Conservation (phyloP, 1,140 invertebrate species). For the Sycobia sp. region DNA sequence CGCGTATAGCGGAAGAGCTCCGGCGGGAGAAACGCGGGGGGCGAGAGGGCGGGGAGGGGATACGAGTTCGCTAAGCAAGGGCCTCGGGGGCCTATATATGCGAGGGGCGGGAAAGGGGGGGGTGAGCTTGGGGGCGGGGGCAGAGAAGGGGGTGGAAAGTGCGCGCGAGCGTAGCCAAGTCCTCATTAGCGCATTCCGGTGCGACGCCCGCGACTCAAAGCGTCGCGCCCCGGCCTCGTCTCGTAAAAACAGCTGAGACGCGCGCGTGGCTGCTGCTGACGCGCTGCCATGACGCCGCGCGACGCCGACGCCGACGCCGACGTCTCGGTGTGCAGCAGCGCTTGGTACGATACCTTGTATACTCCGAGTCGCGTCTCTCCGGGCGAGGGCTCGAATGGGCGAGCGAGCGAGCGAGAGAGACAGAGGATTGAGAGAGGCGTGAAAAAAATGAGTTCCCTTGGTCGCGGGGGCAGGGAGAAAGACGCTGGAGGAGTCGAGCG, state of each 20-base stretch:
- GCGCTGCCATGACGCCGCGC: no score
- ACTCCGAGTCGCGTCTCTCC: no score
- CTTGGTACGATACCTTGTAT: no score
- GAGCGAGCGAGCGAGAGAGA: not conserved
- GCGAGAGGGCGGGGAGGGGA: no score
- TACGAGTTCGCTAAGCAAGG: no score
- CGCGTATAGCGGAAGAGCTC: no score
- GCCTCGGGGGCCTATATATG: no score
- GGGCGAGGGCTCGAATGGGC: constrained; percentile 7
- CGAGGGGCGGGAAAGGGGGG: no score
- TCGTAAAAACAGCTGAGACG: constrained; percentile 56
- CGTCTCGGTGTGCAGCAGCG: no score
- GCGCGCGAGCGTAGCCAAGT: constrained; percentile 59
- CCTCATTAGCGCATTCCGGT: constrained; percentile 63
- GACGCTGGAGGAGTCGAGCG: not conserved
- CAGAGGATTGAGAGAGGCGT: not conserved
- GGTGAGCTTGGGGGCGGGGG: no score
- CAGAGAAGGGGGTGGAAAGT: constrained; percentile 39
- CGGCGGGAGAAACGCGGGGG: no score
- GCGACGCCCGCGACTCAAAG: constrained; percentile 59
- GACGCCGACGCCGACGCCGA: no score
- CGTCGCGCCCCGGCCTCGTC: constrained; percentile 29
- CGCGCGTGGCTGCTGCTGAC: constrained; percentile 30
- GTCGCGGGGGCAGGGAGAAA: not conserved
- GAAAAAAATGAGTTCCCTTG: not conserved